Evolutionary conservation across 2,888 invertebrate species (phyloP).

Genomic region (Sphaerophoria taeniata): DNA sequence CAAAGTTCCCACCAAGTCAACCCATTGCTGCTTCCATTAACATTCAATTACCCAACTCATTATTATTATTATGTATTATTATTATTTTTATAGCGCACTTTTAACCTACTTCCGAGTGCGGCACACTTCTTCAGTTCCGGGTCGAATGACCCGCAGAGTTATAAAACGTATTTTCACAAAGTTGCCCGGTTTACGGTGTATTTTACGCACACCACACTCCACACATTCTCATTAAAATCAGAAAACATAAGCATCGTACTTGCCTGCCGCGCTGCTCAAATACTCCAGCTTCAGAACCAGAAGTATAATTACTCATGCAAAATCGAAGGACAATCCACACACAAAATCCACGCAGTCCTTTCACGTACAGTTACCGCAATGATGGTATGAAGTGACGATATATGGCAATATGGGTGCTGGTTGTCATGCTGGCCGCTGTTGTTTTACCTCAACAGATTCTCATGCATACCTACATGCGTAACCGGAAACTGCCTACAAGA

Average conservation of each 20-base stretch:
- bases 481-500: not conserved
- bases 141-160: conserved; percentile 38
- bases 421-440: not conserved
- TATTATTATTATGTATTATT: not conserved
- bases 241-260: not conserved
- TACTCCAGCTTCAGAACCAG: not conserved
- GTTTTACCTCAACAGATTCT: too few species aligned
- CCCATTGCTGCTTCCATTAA: not conserved
- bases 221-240: conserved; percentile 24
- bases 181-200: not conserved
- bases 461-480: not conserved
- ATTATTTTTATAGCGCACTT: not conserved
- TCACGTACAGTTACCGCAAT: conserved; percentile 20
- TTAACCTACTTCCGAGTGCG: not conserved
- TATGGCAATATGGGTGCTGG: not conserved
- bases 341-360: conserved; percentile 1
- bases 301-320: conserved; percentile 33
- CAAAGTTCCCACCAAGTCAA: not conserved
- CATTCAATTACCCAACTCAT: conserved; percentile 5
- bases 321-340: conserved; percentile 35
- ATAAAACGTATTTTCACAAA: not conserved
- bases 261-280: not conserved
- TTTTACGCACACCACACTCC: conserved; percentile 10
- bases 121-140: conserved; percentile 2
- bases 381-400: not conserved